Base-by-base conservation (phyloP, 2,888 invertebrate species). In the Orthosia cruda region DNA sequence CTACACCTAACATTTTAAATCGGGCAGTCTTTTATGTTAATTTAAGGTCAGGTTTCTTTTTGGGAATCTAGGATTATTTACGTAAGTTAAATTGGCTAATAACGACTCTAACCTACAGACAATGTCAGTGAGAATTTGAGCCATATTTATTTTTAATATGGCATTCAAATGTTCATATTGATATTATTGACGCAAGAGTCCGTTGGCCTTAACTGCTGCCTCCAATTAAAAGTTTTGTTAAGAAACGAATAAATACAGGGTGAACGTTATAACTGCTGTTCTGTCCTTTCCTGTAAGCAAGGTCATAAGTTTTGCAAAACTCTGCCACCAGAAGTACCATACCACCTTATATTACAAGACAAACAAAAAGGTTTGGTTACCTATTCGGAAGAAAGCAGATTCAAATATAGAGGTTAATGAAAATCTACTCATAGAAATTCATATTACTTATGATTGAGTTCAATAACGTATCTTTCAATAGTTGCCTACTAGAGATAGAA, bases 61-160 rank as follows among this genome's bases (percentile, higher is more conserved):
- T 40, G 40, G 40, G 40, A 40, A 40, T 40, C 45, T 49, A 26
- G 9, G 5, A n/a, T 23, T 0, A 20, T 54, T 73, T 74, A 54
- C 32, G 47, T 62, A 55, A 62, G 47, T 23, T 20, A 18, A 26
- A 62, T 74, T 55, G 32, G 13, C 57, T 74, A 62, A 23, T 47
- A n/a, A 40, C 47, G 1, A 61, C 13, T 59, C 18, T 59, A 59
- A 45, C 50, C 45, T 32, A 58, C 26, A 20, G 16, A 55, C 40
- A 32, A 12, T 69, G 18, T 40, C 23, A 20, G 20, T 71, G 32
- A 61, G 47, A 49, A 52, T 26, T 32, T 23, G 18, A 26, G 47
- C 3, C 9, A 61, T 70, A 45, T 45, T 52, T 26, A 26, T n/a
- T 15, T 23, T 23, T 15, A 23, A n/a, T 23, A 55, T 15, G 15